Base-by-base conservation (phyloP, 2,888 invertebrate genomes). In the Nomada hirtipes region DNA sequence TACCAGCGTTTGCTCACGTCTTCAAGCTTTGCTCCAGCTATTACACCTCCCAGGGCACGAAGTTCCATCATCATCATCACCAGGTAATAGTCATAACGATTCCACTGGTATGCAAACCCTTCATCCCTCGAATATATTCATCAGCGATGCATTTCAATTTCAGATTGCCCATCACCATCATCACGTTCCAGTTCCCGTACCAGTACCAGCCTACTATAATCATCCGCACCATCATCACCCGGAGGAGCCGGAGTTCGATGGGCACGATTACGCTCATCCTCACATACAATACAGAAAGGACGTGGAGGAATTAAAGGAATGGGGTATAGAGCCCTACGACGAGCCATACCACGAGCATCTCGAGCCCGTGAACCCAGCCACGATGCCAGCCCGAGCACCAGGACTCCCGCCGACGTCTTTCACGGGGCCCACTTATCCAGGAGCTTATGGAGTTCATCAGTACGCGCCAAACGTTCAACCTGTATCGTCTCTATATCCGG, bases 11-110 rank as follows among this genome's bases (percentile, higher is more conserved):
- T 82, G 96, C 97, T 74, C 97, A 97, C 92, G 95, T 98, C 81
- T 98, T 98, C 94, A 98, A 97, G 92, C 94, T 98, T 20, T 98
- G 98, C 93, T 97, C 97, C 7, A 97, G 97, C 94, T 97, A 97
- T 90, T 97, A 97, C 86, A 96, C 96, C 88, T 95, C 95, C 90
- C 96, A 97, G 88, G 95, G 95, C 20, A 96, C 97, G 61, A 97
- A 97, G 91, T 97, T 95, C 90, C 97, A 98, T 92, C 97, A 97
- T 89, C 97, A 97, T 91, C 97, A 97, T 90, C 97, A 97, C 92
- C 91, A 94, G 93, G 94, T 94, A 92, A 60, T 36, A 4, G 0
- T 20, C 11, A n/a, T 2, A 11, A 15, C 44, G 0, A 26, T 26
- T 26, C 7, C 4, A 3, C 36, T 36, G 7, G 7, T 36, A 36